Conservation (phyloP, 2,797 vertebrate species). For the Gadopsis marmoratus region DNA sequence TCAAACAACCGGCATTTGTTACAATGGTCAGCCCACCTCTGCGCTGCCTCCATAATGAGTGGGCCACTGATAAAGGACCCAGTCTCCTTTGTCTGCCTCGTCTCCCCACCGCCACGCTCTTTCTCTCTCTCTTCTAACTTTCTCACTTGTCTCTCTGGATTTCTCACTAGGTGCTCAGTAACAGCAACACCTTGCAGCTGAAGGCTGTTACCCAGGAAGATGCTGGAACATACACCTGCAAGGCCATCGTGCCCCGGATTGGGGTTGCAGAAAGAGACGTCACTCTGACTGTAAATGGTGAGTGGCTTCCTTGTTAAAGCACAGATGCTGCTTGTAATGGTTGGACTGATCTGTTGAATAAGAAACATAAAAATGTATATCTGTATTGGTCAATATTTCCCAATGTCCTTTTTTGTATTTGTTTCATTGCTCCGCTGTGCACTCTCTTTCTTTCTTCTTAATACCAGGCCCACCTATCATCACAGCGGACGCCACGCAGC, state of each 20-base stretch:
- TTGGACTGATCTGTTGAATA: neutral
- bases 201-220: constrained; percentile 90
- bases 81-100: constrained; percentile 55
- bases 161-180: constrained; percentile 89
- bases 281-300: constrained; percentile 91
- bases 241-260: constrained; percentile 90
- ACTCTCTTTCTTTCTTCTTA: constrained; percentile 35
- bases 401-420: constrained; percentile 1
- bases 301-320: constrained; percentile 40
- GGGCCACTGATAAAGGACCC: constrained; percentile 58
- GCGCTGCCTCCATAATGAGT: constrained; percentile 58
- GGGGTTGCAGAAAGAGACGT: constrained; percentile 90
- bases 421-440: constrained; percentile 8
- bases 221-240: constrained; percentile 91
- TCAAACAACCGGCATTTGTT: constrained; percentile 73
- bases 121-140: constrained; percentile 49
- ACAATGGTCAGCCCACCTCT: constrained; percentile 75
- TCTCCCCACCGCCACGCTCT: constrained; percentile 17
- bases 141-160: constrained; percentile 65
- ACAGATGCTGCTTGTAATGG: neutral
- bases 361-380: neutral
- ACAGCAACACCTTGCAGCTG: constrained; percentile 89
- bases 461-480: constrained; percentile 90
- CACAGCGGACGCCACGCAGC: constrained; percentile 86
- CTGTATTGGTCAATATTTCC: constrained; percentile 26